Conservation (phyloP, 2,888 invertebrate species). For the Nemotelus nigrinus region DNA sequence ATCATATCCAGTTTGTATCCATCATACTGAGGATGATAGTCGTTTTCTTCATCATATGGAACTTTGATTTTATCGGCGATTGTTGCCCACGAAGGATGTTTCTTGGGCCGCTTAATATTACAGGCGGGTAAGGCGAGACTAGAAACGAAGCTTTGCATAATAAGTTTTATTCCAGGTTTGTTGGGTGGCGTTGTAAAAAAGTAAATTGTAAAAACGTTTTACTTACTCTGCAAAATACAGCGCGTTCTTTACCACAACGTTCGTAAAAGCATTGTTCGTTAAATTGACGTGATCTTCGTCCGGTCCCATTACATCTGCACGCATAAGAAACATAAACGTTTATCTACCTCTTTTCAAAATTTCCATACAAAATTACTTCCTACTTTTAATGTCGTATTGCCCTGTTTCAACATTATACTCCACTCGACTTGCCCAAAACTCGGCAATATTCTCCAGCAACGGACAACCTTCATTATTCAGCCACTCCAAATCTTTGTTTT, state of each 20-base stretch:
- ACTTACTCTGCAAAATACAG: conserved; percentile 69
- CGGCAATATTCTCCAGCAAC: conserved; percentile 69
- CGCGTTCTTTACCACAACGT: conserved; percentile 69
- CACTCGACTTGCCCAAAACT: conserved; percentile 70
- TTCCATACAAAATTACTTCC: conserved; percentile 17
- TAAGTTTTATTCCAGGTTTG: conserved; percentile 3
- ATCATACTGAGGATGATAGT: conserved; percentile 70
- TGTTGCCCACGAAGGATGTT: conserved; percentile 57
- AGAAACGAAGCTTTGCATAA: conserved; percentile 43
- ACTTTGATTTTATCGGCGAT: conserved; percentile 68
- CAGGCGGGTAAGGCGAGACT: conserved; percentile 49
- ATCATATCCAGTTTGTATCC: conserved; percentile 65
- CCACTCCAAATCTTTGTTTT: conserved; percentile 58
- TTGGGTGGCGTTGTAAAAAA: background rate
- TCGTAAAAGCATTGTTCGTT: conserved; percentile 70
- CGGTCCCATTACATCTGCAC: conserved; percentile 71
- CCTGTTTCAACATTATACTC: conserved; percentile 66
- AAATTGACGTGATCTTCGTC: conserved; percentile 71
- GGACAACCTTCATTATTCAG: conserved; percentile 67
- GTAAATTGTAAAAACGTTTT: background rate
- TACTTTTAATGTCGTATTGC: conserved; percentile 68
- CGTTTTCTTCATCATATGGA: conserved; percentile 65
- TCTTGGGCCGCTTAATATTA: conserved; percentile 24
- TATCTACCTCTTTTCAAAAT: conserved; percentile 42
- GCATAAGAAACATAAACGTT: conserved; percentile 26